Percentiles rank a stretch among this genome's conserved stretches.
These are phyloP conservation scores for Dyspetes luteomarginatus DNA, from an alignment of 2,888 invertebrate genomes.

Conservation along the genomic window DNA sequence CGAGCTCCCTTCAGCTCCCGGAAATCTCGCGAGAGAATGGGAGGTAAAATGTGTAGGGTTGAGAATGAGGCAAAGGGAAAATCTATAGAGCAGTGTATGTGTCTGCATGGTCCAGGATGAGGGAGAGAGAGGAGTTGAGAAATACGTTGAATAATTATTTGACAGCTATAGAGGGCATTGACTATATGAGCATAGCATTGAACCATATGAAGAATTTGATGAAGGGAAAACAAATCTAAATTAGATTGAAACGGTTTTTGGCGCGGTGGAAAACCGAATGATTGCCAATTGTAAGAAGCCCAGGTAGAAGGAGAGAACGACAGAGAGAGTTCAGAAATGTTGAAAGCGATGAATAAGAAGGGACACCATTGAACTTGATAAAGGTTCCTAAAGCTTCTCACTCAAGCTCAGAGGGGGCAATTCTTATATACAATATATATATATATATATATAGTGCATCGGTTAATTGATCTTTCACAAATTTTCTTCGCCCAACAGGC, in stretches of 20 bases:
- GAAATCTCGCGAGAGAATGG: constrained; percentile 22
- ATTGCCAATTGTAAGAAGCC: constrained; percentile 29
- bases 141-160: not conserved
- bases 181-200: constrained; percentile 34
- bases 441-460: constrained; percentile 12
- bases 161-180: not conserved
- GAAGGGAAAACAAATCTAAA: constrained; percentile 10
- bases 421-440: constrained; percentile 29
- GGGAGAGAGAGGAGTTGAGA: constrained; percentile 1
- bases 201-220: constrained; percentile 17
- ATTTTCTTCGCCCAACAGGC: too few species aligned
- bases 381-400: constrained; percentile 32
- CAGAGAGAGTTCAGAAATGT: too few species aligned
- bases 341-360: constrained; percentile 49
- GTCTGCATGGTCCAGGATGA: not conserved
- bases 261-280: constrained; percentile 43
- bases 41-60: constrained; percentile 21
- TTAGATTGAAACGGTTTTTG: constrained; percentile 57
- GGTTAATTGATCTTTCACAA: too few species aligned
- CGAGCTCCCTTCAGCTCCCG: not conserved
- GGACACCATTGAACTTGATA: constrained; percentile 39
- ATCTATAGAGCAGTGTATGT: not conserved
- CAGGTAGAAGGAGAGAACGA: constrained; percentile 13
- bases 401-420: constrained; percentile 16
- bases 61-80: too few species aligned